Conservation (phyloP, 2,888 invertebrate genomes). For the Drosophila multiciliata region DNA sequence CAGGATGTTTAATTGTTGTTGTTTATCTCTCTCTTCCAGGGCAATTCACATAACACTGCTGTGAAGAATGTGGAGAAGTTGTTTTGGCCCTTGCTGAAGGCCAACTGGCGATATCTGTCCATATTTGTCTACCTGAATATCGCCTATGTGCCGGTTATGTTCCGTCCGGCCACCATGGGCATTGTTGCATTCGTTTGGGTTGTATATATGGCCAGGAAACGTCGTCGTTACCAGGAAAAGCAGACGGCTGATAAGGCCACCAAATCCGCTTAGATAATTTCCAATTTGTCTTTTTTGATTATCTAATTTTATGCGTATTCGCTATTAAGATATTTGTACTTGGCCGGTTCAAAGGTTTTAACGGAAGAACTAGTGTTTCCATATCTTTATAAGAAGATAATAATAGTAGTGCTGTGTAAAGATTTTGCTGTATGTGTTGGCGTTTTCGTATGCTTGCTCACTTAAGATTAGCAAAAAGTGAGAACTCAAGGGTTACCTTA, state of each 20-base stretch:
- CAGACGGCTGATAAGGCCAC: slow-evolving; percentile 57
- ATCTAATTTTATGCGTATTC: slow-evolving; percentile 14
- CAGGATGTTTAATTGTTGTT: background rate
- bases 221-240: slow-evolving; percentile 86
- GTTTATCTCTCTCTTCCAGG: slow-evolving; percentile 82
- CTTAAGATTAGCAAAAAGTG: slow-evolving; percentile 11
- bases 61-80: slow-evolving; percentile 87
- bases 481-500: slow-evolving; percentile 9
- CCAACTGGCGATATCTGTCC: slow-evolving; percentile 92
- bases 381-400: slow-evolving; percentile 7
- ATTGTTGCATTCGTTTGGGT: slow-evolving; percentile 92
- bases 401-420: slow-evolving; percentile 6
- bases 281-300: slow-evolving; percentile 7
- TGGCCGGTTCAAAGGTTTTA: slow-evolving; percentile 31
- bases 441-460: background rate
- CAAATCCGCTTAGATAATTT: slow-evolving; percentile 40
- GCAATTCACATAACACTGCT: slow-evolving; percentile 89
- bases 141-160: slow-evolving; percentile 91
- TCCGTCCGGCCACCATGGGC: slow-evolving; percentile 90
- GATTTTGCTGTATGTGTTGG: slow-evolving; percentile 4
- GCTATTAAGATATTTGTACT: slow-evolving; percentile 4
- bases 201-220: slow-evolving; percentile 89
- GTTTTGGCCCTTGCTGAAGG: slow-evolving; percentile 88
- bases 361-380: background rate
- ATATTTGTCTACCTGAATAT: slow-evolving; percentile 91